Evolutionary conservation across 2,113 vertebrate species (phyloP).

Genomic region (Osmerus eperlanus): DNA sequence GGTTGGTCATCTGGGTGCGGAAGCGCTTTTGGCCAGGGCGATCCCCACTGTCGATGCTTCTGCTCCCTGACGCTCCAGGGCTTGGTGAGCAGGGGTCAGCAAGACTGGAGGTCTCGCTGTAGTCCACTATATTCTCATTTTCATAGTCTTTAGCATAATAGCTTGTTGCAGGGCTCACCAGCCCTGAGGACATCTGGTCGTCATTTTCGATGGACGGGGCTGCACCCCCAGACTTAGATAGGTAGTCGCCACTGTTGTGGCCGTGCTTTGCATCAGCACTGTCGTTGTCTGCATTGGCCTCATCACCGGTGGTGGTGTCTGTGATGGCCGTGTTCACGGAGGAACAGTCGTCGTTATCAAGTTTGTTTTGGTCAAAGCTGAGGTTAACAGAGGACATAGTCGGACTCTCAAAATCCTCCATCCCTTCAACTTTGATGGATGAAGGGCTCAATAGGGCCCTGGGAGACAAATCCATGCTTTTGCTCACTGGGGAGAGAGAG

Average conservation of each 20-base stretch:
- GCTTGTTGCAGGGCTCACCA: slow-evolving; percentile 96
- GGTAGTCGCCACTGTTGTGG: slow-evolving; percentile 81
- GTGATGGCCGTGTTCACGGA: slow-evolving; percentile 98
- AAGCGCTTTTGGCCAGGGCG: slow-evolving; percentile 97
- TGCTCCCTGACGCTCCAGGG: slow-evolving; percentile 88
- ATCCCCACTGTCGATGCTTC: slow-evolving; percentile 89
- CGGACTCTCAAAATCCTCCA: slow-evolving; percentile 95
- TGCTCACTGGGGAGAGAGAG: slow-evolving; percentile 90
- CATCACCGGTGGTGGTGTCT: slow-evolving; percentile 96
- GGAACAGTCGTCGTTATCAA: slow-evolving; percentile 98
- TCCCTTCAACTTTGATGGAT: slow-evolving; percentile 96
- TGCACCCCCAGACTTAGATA: slow-evolving; percentile 87
- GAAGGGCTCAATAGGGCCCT: slow-evolving; percentile 91
- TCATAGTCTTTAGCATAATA: slow-evolving; percentile 95
- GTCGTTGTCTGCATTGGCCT: slow-evolving; percentile 94
- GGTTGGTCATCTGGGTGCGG: slow-evolving; percentile 98
- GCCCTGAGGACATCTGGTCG: slow-evolving; percentile 92
- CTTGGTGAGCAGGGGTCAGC: slow-evolving; percentile 97
- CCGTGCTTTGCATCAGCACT: slow-evolving; percentile 89
- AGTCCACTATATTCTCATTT: slow-evolving; percentile 95
- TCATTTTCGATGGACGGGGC: slow-evolving; percentile 88
- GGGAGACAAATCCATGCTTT: slow-evolving; percentile 91
- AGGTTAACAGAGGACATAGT: slow-evolving; percentile 93
- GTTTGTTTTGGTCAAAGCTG: slow-evolving; percentile 90
- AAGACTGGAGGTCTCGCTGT: slow-evolving; percentile 96